These are phyloP conservation scores for fruit fly (Drosophila melanogaster) DNA, from an alignment of 1,140 invertebrate species.

Conservation along the genomic window Release_6_plus_ISO1_MT NC_004354.4:2772501-2773000, in stretches of 20 bases:
- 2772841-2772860: conserved; percentile 72
- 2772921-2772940: conserved; percentile 9
- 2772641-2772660: conserved; percentile 37
- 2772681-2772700: conserved; percentile 69
- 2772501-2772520: conserved; percentile 7
- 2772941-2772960: background rate
- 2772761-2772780: conserved; percentile 40
- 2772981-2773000: background rate
- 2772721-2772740: conserved; percentile 14
- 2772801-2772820: conserved; percentile 8
- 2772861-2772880: conserved; percentile 37
- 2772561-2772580: conserved; percentile 30
- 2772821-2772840: conserved; percentile 50
- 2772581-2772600: conserved; percentile 17
- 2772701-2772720: conserved; percentile 44
- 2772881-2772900: conserved; percentile 14
- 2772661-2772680: conserved; percentile 79
- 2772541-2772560: conserved; percentile 36
- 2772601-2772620: conserved; percentile 59
- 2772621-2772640: conserved; percentile 67
- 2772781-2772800: background rate
- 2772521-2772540: conserved; percentile 40
- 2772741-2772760: conserved; percentile 62
- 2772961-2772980: background rate
- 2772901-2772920: conserved; percentile 13